Evolutionary conservation across 1,140 invertebrate genomes (phyloP).

Genomic region (Ceratina japonica): DNA sequence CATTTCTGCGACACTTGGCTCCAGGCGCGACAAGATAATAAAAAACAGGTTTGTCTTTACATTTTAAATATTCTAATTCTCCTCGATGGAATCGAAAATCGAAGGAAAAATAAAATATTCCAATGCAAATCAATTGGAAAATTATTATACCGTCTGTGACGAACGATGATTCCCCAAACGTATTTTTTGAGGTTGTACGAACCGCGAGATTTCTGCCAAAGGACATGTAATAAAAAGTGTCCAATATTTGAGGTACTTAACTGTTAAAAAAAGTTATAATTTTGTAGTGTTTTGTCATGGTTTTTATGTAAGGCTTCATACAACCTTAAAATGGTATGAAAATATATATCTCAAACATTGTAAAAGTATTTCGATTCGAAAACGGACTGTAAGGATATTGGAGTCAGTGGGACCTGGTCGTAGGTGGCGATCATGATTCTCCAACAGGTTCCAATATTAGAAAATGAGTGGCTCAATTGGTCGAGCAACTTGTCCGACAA

Average conservation of each 20-base stretch:
- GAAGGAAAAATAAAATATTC: background rate
- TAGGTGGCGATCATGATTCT: background rate
- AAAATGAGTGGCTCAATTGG: constrained; percentile 15
- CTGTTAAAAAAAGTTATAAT: too few relatives aligned
- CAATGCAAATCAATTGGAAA: background rate
- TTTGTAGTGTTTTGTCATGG: too few relatives aligned
- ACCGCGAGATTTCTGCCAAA: too few relatives aligned
- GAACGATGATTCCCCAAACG: too few relatives aligned
- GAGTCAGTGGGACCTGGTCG: background rate
- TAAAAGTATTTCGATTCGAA: too few relatives aligned
- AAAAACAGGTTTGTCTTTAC: background rate
- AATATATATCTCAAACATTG: too few relatives aligned
- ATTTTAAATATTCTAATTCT: background rate
- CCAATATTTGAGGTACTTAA: too few relatives aligned
- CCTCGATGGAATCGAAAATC: background rate
- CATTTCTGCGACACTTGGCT: background rate
- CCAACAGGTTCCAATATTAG: constrained; percentile 7
- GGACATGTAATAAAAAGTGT: too few relatives aligned
- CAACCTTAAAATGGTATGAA: too few relatives aligned
- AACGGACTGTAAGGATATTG: background rate
- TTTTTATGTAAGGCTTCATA: too few relatives aligned
- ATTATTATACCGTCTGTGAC: too few relatives aligned
- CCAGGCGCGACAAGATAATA: background rate
- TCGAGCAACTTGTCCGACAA: constrained; percentile 16
- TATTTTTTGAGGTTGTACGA: too few relatives aligned